phyloP scores from a whole-genome alignment of 2,113 vertebrate species.

The Rhegmatorhina hoffmannsi region DNA sequence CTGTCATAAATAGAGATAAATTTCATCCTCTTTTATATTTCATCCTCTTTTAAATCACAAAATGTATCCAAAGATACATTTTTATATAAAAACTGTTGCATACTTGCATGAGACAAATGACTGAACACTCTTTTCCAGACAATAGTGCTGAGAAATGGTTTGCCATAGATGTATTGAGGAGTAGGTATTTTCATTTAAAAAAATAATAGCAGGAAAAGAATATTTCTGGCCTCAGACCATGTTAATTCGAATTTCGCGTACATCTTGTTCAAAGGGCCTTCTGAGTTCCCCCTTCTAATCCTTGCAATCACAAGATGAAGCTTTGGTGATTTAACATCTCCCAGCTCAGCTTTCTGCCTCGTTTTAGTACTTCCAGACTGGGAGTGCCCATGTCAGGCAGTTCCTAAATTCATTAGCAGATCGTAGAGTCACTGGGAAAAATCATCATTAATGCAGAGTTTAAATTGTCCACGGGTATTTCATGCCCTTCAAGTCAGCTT shows the following conservation, averaged over 20 bases:
- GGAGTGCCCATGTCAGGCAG: fast-evolving
- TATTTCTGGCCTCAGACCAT: not conserved
- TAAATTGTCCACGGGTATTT: not conserved
- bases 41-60: not conserved
- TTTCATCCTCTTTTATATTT: not conserved
- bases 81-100: not conserved
- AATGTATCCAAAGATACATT: not conserved
- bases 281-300: not conserved
- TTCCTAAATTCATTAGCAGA: not conserved
- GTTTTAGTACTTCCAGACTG: not conserved
- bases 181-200: not conserved
- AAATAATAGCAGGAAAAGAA: not conserved
- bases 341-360: not conserved
- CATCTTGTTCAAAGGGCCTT: not conserved
- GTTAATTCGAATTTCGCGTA: not conserved
- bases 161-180: not conserved
- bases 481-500: not conserved
- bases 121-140: not conserved
- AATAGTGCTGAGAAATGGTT: not conserved
- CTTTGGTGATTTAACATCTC: not conserved
- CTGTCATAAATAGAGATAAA: not conserved
- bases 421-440: not conserved
- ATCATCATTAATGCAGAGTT: not conserved
- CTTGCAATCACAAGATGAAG: not conserved
- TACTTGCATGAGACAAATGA: not conserved